Evolutionary conservation across 2,113 vertebrate genomes (phyloP), one percentile per base, ranked within the genome.

Genomic region (Recurvirostra avosetta): DNA sequence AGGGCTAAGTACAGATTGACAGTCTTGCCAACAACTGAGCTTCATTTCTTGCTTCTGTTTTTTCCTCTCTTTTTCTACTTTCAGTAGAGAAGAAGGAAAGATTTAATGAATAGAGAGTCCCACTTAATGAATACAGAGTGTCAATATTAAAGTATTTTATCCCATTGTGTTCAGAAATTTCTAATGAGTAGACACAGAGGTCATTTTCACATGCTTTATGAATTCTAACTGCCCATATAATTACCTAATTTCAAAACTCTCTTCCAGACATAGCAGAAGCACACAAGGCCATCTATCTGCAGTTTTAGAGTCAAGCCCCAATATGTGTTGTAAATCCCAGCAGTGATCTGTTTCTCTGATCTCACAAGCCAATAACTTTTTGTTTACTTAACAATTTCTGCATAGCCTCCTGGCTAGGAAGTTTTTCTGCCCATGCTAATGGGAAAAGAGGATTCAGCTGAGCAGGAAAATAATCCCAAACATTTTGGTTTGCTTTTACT

Each of bases 171-270:
- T 95, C 68, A 90, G 58, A 61, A 92, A 70, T 66, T 82, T 73
- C 62, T 94, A 67, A 82, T 82, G 50, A 90, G n/a, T 50, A 87
- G 67, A 27, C 59, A 88, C 61, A 79, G 53, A 92, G 36, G 68
- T 92, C 50, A 84, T 91, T 97, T 96, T 89, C 81, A 52, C 67
- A 61, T 55, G 43, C 22, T 68, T 92, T 82, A 63, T 89, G 93
- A 79, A 92, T 97, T 95, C 73, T 89, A 90, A 88, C 62, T 20
- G 86, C 12, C 47, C 32, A 62, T 93, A 36, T 73, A 90, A 72
- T 94, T 94, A 95, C 71, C 55, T 73, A 27, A 71, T 76, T 94
- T 90, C 86, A 72, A 65, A 90, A 74, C 59, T 80, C 79, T 87
- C 58, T 90, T 83, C 55, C 52, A 83, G 68, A 88, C 20, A 29